Evolutionary conservation across 1,140 invertebrate species (phyloP).

Genomic region (Drosophila arizonae): DNA sequence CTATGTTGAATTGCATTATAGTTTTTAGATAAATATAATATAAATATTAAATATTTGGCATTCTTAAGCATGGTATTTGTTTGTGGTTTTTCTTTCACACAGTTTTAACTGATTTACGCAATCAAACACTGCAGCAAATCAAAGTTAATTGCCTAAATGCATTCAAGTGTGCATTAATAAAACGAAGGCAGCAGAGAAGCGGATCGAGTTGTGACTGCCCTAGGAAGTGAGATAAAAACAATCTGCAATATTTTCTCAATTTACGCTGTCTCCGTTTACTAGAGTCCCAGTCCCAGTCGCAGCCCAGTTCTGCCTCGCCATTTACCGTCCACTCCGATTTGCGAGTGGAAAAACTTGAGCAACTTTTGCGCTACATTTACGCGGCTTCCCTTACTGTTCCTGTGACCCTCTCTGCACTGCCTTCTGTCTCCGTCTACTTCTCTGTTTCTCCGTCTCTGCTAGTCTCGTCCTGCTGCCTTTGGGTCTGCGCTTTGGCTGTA

Average conservation of each 20-base stretch:
- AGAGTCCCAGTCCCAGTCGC: constrained; percentile 8
- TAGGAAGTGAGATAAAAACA: constrained; percentile 49
- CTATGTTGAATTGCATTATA: not conserved
- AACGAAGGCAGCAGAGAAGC: constrained; percentile 9
- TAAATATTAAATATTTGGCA: not conserved
- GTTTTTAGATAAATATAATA: not conserved
- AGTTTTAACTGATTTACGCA: constrained; percentile 26
- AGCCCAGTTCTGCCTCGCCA: constrained; percentile 10
- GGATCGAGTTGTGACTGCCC: not conserved
- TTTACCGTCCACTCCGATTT: constrained; percentile 55
- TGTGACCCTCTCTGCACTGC: not conserved
- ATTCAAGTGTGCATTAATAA: constrained; percentile 54
- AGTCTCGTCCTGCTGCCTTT: constrained; percentile 10
- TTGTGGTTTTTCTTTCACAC: constrained; percentile 24
- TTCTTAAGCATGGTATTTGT: not conserved
- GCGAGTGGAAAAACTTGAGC: constrained; percentile 59
- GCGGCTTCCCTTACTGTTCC: constrained; percentile 52
- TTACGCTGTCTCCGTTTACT: constrained; percentile 47
- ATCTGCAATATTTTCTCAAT: constrained; percentile 68
- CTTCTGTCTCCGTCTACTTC: not conserved
- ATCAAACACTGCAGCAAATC: constrained; percentile 40
- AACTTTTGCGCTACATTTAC: constrained; percentile 72
- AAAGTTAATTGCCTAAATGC: constrained; percentile 62
- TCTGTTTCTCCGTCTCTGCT: not conserved
- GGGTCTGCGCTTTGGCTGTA: constrained; percentile 27